Evolutionary conservation across 2,888 invertebrate genomes (phyloP), one percentile per base, ranked within the genome.

Genomic region (Drosophila meridionalis): DNA sequence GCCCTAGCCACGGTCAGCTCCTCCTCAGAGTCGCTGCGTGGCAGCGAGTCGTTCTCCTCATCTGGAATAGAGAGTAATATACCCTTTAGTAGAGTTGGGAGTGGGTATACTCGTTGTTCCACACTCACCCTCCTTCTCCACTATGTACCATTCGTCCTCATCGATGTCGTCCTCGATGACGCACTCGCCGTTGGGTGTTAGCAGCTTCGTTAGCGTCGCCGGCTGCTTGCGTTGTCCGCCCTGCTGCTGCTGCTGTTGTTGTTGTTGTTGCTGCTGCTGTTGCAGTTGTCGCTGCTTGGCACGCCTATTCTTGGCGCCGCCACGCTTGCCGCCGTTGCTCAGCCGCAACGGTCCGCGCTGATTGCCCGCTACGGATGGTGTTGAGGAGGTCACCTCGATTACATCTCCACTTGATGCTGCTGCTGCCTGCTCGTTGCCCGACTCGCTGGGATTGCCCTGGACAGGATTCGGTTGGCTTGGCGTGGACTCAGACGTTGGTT

Each of bases 141-240:
- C 94, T 86, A 95, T 92, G 66, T 94, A 93, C 95, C 95, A 95
- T 81, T 94, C 95, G 88, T 94, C 94, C 78, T 92, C 94, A 82
- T 92, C 82, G 53, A 90, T 77, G 60, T 92, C 92, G 66, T 91
- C 91, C 58, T 87, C 89, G 47, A 72, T 73, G 57, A 60, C 55
- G 59, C 79, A 71, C 43, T 83, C 83, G 58, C 78, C 80, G 73
- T 67, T 78, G 40, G 87, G 80, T 32, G 89, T 83, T 48, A 85
- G 61, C 56, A 91, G 68, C 72, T 87, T 89, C 72, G 88, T 83
- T 64, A 86, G 73, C n/a, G 78, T 75, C 59, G 83, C 64, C 59
- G 82, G 62, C 61, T 89, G 87, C 66, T 89, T 84, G 50, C 70
- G 69, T 69, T 75, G 70, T 68, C 82, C 78, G 56, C 66, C 64